These are phyloP conservation scores for Onychostoma macrolepis DNA, from an alignment of 2,113 vertebrate species.

Conservation along the genomic window DNA sequence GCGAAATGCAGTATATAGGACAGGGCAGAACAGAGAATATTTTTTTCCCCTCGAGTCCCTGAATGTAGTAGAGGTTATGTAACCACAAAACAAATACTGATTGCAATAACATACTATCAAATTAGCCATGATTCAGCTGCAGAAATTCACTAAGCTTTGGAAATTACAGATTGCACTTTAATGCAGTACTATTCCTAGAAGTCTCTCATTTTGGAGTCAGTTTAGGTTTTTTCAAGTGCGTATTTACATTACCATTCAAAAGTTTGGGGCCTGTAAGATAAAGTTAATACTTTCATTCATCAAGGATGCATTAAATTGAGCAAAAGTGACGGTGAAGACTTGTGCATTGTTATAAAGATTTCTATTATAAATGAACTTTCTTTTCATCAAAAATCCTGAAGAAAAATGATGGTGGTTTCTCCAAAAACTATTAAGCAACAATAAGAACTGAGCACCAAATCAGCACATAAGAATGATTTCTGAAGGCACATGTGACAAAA, in stretches of 20 bases:
- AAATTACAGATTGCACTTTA: not conserved
- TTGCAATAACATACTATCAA: constrained; percentile 25
- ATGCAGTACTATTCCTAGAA: not conserved
- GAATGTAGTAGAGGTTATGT: not conserved
- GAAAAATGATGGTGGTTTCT: not conserved
- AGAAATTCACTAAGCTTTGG: constrained; percentile 22
- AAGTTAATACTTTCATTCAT: not conserved
- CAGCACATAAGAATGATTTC: too few relatives aligned
- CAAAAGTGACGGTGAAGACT: not conserved
- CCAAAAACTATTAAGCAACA: not conserved
- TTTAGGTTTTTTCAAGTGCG: not conserved
- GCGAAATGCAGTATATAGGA: not conserved
- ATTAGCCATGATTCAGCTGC: constrained; percentile 20
- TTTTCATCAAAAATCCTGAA: not conserved
- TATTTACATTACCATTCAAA: not conserved
- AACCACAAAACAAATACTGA: constrained; percentile 19
- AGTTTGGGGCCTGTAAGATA: not conserved
- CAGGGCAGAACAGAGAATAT: not conserved
- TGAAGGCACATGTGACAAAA: too few relatives aligned
- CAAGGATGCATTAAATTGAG: not conserved
- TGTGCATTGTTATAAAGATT: not conserved
- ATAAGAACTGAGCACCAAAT: too few relatives aligned
- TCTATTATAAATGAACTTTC: not conserved
- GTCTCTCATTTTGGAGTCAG: not conserved
- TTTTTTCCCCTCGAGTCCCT: not conserved